A percentile compares a stretch with the other conserved stretches of the same genome.
Conservation (phyloP, 2,113 vertebrate genomes). For the Orycteropus afer region DNA sequence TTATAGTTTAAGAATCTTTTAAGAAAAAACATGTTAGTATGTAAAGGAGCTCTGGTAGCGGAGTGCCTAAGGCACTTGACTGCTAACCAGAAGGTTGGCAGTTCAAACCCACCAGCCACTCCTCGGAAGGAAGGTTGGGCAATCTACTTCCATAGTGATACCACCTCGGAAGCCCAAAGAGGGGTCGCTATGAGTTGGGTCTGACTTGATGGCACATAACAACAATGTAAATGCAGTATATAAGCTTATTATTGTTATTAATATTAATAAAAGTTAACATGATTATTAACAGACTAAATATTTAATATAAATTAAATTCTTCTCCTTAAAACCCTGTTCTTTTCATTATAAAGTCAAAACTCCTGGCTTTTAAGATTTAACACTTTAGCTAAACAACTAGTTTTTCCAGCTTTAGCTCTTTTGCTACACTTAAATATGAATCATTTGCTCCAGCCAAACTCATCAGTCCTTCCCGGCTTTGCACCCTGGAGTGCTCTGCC, state of each 20-base stretch:
- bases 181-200: no score
- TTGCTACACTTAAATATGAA: background rate
- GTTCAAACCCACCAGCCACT: no score
- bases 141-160: no score
- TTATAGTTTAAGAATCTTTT: background rate
- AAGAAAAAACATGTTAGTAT: background rate
- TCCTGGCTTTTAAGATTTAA: background rate
- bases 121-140: no score
- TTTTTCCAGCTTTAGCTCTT: background rate
- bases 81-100: no score
- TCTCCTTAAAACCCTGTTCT: background rate
- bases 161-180: no score
- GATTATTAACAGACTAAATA: background rate
- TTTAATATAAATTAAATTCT: background rate
- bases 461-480: fast-evolving
- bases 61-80: no score
- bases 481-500: fast-evolving
- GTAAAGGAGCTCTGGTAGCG: no score
- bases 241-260: background rate
- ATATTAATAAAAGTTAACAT: background rate
- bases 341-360: background rate
- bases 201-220: no score
- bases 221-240: background rate
- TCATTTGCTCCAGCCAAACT: background rate
- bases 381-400: background rate